Evolutionary conservation across 2,888 invertebrate species (phyloP).

Genomic region (Kuschelorhynchus macadamiae): DNA sequence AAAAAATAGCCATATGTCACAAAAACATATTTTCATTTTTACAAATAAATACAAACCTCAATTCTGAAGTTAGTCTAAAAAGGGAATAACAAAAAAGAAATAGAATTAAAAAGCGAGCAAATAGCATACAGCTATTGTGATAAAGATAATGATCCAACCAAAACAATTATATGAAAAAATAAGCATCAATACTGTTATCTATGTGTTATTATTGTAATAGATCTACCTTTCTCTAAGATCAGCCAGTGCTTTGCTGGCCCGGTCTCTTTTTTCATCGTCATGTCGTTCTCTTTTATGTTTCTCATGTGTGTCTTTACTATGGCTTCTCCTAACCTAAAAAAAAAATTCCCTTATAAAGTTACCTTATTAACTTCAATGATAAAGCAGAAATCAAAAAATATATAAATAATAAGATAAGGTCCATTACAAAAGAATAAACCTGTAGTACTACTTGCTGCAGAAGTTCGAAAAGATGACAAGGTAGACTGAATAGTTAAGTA

Average conservation of each 20-base stretch:
- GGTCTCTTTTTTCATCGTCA: constrained; percentile 68
- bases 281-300: constrained; percentile 63
- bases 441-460: too few relatives aligned
- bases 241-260: constrained; percentile 78
- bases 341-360: too few relatives aligned
- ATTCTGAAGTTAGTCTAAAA: constrained; percentile 46
- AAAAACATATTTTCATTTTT: constrained; percentile 43
- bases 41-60: constrained; percentile 42
- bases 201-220: not conserved
- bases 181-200: not conserved
- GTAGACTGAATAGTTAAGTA: too few relatives aligned
- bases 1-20: constrained; percentile 18
- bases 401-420: too few relatives aligned
- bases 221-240: constrained; percentile 80
- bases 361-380: too few relatives aligned
- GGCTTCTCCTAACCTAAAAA: constrained; percentile 44
- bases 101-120: constrained; percentile 12
- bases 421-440: too few relatives aligned
- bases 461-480: too few relatives aligned
- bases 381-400: too few relatives aligned
- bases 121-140: not conserved
- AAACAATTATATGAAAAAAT: not conserved
- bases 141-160: too few relatives aligned
- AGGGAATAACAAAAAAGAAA: constrained; percentile 22
- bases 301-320: constrained; percentile 55